A percentile compares a stretch with the other conserved stretches of the same genome.
These are phyloP conservation scores for Lutjanus argentimaculatus DNA, from an alignment of 2,797 vertebrate species.

Conservation along the genomic window DNA sequence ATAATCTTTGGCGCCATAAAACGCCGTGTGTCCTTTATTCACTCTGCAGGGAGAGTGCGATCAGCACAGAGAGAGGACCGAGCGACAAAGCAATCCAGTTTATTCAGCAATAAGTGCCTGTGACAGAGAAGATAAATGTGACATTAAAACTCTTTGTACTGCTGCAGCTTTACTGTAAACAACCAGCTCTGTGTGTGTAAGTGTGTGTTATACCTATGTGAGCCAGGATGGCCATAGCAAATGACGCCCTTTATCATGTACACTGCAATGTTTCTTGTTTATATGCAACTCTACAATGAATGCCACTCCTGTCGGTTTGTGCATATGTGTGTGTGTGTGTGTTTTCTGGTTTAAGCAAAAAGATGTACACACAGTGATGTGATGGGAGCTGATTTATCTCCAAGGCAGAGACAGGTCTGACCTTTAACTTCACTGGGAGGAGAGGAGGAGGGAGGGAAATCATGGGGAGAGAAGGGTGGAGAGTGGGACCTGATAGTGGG, in stretches of 20 bases:
- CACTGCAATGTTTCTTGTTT: conserved; percentile 34
- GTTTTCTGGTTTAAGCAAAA: conserved; percentile 36
- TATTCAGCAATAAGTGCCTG: conserved; percentile 63
- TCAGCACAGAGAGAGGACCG: conserved; percentile 7
- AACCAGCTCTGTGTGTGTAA: conserved; percentile 3
- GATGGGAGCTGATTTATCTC: conserved; percentile 75
- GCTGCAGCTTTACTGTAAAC: conserved; percentile 28
- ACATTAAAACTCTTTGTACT: conserved; percentile 59
- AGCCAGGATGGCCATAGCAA: neutral
- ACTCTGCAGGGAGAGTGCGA: conserved; percentile 2
- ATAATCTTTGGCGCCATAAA: conserved; percentile 55
- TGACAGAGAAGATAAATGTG: conserved; percentile 70
- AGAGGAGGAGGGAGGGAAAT: conserved; percentile 24
- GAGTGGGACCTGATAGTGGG: conserved; percentile 3
- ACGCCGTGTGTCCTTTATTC: conserved; percentile 28
- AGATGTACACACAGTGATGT: conserved; percentile 59
- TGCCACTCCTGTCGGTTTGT: conserved; percentile 47
- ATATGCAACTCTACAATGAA: conserved; percentile 42
- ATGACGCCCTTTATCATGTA: conserved; percentile 56
- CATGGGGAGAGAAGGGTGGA: neutral
- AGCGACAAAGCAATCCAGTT: conserved; percentile 43
- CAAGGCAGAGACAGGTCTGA: conserved; percentile 63
- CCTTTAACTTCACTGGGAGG: conserved; percentile 67
- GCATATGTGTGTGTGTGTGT: conserved; percentile 21
- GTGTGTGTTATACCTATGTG: neutral